Conservation (phyloP, 1,140 invertebrate genomes). For the Lepidurus arcticus region DNA sequence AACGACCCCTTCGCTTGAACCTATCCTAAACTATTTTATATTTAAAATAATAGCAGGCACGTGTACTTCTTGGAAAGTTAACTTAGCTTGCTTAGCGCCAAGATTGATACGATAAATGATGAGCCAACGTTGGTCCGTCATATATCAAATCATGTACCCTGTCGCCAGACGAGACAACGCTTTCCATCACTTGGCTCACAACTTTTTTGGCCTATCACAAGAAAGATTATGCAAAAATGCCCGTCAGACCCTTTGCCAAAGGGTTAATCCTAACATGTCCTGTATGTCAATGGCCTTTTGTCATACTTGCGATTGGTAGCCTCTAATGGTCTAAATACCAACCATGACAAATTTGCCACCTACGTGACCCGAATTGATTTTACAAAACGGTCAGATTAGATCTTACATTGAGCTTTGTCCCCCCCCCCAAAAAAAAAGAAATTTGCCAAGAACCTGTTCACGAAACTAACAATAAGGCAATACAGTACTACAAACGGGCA, state of each 20-base stretch:
- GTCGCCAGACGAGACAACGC: slow-evolving; percentile 1
- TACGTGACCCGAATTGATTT: neutral
- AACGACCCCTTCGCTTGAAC: neutral
- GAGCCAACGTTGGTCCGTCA: neutral
- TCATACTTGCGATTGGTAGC: neutral
- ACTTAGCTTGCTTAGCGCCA: neutral
- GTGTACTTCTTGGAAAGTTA: neutral
- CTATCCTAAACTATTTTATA: neutral
- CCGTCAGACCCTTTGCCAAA: neutral
- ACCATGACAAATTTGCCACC: neutral
- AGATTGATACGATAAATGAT: neutral
- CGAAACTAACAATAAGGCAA: too few relatives aligned
- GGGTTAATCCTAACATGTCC: neutral
- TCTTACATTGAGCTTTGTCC: neutral
- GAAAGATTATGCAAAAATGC: neutral
- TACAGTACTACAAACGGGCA: too few relatives aligned
- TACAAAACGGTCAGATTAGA: neutral
- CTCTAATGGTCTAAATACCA: neutral
- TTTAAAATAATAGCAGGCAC: neutral
- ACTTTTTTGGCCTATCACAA: neutral
- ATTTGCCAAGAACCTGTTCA: too few relatives aligned
- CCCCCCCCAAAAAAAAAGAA: neutral
- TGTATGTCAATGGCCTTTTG: neutral
- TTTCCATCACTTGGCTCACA: neutral
- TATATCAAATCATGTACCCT: slow-evolving; percentile 16